A percentile compares a stretch with the other conserved stretches of the same genome.
phyloP scores from a whole-genome alignment of 2,113 vertebrate genomes.

The Rutilus rutilus region DNA sequence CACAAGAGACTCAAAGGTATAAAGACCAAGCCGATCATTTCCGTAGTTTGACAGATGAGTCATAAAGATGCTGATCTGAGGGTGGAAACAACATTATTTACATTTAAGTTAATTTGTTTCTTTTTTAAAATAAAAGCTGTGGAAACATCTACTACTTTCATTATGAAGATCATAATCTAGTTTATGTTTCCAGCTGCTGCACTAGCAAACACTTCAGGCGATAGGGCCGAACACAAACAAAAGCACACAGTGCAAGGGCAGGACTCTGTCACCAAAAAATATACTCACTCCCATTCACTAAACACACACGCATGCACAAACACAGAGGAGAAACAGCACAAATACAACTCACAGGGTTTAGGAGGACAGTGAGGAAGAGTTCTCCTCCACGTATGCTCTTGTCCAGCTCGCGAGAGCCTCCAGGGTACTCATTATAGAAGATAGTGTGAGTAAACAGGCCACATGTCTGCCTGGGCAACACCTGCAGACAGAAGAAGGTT shows the following conservation, averaged over 20 bases:
- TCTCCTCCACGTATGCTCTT: constrained; percentile 97
- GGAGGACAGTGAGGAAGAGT: constrained; percentile 93
- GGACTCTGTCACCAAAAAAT: background rate
- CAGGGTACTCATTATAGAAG: constrained; percentile 97
- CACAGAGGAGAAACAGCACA: constrained; percentile 79
- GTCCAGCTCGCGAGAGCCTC: constrained; percentile 94
- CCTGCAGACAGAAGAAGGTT: constrained; percentile 70
- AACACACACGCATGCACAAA: constrained; percentile 63
- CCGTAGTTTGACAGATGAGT: constrained; percentile 98
- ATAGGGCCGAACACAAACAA: constrained; percentile 9
- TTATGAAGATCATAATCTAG: background rate
- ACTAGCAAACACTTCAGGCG: constrained; percentile 6
- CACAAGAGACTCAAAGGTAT: constrained; percentile 96
- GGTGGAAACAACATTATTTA: background rate
- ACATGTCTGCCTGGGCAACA: constrained; percentile 94
- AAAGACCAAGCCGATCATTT: constrained; percentile 94
- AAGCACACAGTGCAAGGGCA: background rate
- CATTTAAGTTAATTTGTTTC: background rate
- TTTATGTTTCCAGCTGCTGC: constrained; percentile 23
- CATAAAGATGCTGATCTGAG: constrained; percentile 98
- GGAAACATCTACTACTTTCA: constrained; percentile 5
- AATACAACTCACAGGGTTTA: constrained; percentile 91
- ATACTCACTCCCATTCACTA: background rate
- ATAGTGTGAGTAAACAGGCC: constrained; percentile 98
- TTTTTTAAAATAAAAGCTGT: constrained; percentile 6